Evolutionary conservation across 2,797 vertebrate genomes (phyloP).

Genomic region (Esox masquinongy): DNA sequence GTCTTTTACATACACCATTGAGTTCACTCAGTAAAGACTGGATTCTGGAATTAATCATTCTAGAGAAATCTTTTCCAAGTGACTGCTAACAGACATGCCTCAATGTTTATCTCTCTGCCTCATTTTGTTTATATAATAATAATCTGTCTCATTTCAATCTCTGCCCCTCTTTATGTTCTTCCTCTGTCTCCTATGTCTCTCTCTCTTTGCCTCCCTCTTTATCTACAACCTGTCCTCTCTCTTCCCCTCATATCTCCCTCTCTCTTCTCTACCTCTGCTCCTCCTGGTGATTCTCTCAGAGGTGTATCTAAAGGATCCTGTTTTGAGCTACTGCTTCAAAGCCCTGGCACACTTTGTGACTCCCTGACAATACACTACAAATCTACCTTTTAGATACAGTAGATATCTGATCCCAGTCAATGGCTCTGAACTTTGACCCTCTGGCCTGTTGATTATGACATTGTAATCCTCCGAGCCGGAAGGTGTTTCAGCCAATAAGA

Average conservation of each 20-base stretch:
- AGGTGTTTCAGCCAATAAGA: background rate
- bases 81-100: too few species aligned
- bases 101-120: too few species aligned
- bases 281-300: slow-evolving; percentile 28
- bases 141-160: too few species aligned
- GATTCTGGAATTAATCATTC: too few species aligned
- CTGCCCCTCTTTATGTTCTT: too few species aligned
- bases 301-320: slow-evolving; percentile 66
- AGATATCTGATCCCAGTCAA: background rate
- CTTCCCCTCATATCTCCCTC: background rate
- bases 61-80: too few species aligned
- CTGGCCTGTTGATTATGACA: background rate
- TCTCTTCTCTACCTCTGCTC: background rate
- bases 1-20: too few species aligned
- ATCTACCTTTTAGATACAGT: background rate
- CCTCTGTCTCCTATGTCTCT: background rate
- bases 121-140: too few species aligned
- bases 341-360: slow-evolving; percentile 1
- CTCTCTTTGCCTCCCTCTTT: slow-evolving; percentile 33
- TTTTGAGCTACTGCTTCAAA: slow-evolving; percentile 57
- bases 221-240: too few species aligned
- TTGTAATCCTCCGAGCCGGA: background rate
- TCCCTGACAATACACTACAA: background rate
- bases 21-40: too few species aligned
- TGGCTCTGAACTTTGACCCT: slow-evolving; percentile 1